Base-by-base conservation (phyloP, 2,797 vertebrate species). In the Sebastes diaconus region DNA sequence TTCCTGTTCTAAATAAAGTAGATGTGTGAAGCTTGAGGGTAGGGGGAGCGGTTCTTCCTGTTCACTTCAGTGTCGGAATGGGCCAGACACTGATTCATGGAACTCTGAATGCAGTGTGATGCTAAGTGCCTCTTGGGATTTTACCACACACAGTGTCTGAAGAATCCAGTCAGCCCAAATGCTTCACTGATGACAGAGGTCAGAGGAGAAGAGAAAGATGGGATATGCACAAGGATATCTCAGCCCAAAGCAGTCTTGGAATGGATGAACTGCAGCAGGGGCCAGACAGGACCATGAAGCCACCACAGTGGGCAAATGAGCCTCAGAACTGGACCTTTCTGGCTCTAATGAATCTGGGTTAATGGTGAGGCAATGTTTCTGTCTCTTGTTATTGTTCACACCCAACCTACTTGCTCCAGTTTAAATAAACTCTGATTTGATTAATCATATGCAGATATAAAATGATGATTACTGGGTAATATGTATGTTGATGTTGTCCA, bases 161-260 rank as follows among this genome's bases (percentile, higher is more conserved):
- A 63, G 63, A 78, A 70, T 46, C 5, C 30, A 70, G 73, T 46
- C 60, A 71, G 61, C 34, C 29, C 10, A 68, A 68, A 68, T 67
- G 69, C 24, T 46, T 66, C 39, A 50, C 24, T 58, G 63, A 64
- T 68, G 50, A 79, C 27, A 63, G 46, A 59, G 58, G 73, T 59
- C 58, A 60, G 65, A 73, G 68, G 16, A 65, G 55, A 69, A 68
- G 2, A 2, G 29, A 20, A 8, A 36, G 32, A 42, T 68, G 61
- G 29, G 22, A 52, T 34, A 27, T 46, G n/a, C 24, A 77, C 39
- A 18, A 55, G 63, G 34, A 42, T 5, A 20, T 68, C 29, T 68
- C n/a, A 54, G 58, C 61, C 55, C 27, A 29, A 22, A 72, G 61
- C n/a, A 39, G 22, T 20, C 52, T 24, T 39, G 14, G 58, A 64